phyloP scores from a whole-genome alignment of 2,113 vertebrate species.

The Gambusia holbrooki region DNA sequence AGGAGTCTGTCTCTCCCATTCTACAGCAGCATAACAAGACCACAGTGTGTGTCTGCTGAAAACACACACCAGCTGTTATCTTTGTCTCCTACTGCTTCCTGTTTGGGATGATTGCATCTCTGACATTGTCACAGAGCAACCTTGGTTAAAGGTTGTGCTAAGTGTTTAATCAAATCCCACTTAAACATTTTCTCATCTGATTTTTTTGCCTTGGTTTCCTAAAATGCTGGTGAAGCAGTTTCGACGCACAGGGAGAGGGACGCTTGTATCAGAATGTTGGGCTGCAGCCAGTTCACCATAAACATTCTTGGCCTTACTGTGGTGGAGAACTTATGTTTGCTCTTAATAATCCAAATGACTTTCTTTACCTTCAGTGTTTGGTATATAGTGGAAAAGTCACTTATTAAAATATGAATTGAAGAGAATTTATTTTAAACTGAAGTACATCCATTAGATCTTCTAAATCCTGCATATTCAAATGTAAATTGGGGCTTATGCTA shows the following conservation, averaged over 20 bases:
- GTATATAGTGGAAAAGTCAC: background rate
- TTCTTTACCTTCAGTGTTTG: too few species aligned
- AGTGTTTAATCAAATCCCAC: background rate
- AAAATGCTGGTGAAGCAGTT: conserved; percentile 18
- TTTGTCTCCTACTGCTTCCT: too few species aligned
- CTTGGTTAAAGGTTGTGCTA: too few species aligned
- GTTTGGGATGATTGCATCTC: too few species aligned
- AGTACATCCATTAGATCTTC: background rate
- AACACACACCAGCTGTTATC: background rate
- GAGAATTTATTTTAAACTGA: too few species aligned
- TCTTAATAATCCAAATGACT: background rate
- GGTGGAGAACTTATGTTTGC: too few species aligned
- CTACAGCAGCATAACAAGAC: conserved; percentile 76
- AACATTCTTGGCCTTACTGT: too few species aligned
- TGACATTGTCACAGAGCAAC: too few species aligned
- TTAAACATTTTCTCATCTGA: background rate
- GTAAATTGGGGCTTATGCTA: conserved; percentile 21
- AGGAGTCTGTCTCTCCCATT: conserved; percentile 66
- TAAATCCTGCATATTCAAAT: background rate
- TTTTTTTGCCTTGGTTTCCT: background rate
- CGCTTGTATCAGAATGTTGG: background rate
- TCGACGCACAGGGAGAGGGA: background rate
- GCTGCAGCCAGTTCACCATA: background rate
- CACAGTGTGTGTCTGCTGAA: conserved; percentile 79
- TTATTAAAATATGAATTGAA: too few species aligned